Conservation (phyloP, 2,888 invertebrate genomes). For the Cactoblastis cactorum region DNA sequence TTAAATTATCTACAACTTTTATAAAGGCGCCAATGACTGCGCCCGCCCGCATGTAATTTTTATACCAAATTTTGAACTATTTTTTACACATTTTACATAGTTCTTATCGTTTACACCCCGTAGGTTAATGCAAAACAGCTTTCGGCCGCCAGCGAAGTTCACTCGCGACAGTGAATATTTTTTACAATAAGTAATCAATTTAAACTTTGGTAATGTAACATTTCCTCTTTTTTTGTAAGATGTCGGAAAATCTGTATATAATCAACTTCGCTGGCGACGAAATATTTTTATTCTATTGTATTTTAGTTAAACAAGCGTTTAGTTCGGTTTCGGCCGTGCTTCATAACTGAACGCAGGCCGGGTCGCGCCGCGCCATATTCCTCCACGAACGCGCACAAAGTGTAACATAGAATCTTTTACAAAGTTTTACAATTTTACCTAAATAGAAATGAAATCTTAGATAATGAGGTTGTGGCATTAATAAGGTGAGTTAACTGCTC, state of each 20-base stretch:
- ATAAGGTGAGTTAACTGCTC: too few species aligned
- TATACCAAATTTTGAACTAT: constrained; percentile 39
- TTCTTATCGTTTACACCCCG: constrained; percentile 33
- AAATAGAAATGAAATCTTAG: too few species aligned
- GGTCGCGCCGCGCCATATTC: not conserved
- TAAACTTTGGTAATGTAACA: not conserved
- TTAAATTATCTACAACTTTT: constrained; percentile 11
- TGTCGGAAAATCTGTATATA: not conserved
- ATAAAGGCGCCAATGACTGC: constrained; percentile 5
- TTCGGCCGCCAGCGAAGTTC: constrained; percentile 4
- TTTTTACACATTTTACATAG: constrained; percentile 48
- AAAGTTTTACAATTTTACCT: not conserved
- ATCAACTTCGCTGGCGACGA: not conserved
- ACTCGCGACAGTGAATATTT: not conserved
- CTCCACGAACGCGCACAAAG: not conserved
- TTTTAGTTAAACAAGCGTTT: not conserved
- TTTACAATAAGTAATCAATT: not conserved
- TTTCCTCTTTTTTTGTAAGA: not conserved
- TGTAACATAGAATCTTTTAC: not conserved
- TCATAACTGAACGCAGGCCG: not conserved
- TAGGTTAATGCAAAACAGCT: constrained; percentile 11
- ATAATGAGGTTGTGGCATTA: too few species aligned
- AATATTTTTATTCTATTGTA: constrained; percentile 2
- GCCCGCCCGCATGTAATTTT: constrained; percentile 32
- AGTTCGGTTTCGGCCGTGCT: constrained; percentile 1